Conservation (phyloP, 30 jellyfish, hydroid and myxozoan genomes). For the Aurelia aurita complex sp. Pacific region DNA sequence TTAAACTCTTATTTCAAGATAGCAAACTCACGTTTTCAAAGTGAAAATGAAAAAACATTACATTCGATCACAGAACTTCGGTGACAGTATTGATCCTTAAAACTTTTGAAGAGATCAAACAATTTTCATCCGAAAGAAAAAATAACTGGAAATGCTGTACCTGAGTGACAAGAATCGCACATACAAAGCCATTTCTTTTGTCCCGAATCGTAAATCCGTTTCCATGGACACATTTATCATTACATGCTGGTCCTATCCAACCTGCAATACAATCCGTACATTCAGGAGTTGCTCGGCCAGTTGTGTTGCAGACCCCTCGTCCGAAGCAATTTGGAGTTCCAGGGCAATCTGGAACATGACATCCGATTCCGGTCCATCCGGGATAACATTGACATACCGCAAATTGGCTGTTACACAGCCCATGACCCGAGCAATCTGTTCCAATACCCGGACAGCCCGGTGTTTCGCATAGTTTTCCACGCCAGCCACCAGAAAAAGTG, state of each 20-base stretch:
- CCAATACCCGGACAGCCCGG: conserved; percentile 74
- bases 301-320: conserved; percentile 58
- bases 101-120: too few relatives aligned
- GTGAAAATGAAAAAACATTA: too few relatives aligned
- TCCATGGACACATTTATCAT: conserved; percentile 60
- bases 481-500: conserved; percentile 64
- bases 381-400: conserved; percentile 54
- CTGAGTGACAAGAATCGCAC: conserved; percentile 54
- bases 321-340: conserved; percentile 71
- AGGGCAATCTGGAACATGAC: conserved; percentile 73
- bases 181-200: conserved; percentile 41
- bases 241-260: conserved; percentile 82
- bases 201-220: conserved; percentile 6
- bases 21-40: too few relatives aligned
- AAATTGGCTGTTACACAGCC: conserved; percentile 47
- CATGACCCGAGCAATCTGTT: conserved; percentile 58
- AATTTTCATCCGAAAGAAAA: too few relatives aligned
- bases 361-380: conserved; percentile 69
- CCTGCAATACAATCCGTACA: conserved; percentile 66
- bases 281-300: conserved; percentile 60
- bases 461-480: conserved; percentile 57
- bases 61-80: too few relatives aligned
- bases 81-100: too few relatives aligned
- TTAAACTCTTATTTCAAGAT: too few relatives aligned
- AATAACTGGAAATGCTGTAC: neutral